Evolutionary conservation across 2,888 invertebrate species (phyloP).

Genomic region (Ormyrus thymus): DNA sequence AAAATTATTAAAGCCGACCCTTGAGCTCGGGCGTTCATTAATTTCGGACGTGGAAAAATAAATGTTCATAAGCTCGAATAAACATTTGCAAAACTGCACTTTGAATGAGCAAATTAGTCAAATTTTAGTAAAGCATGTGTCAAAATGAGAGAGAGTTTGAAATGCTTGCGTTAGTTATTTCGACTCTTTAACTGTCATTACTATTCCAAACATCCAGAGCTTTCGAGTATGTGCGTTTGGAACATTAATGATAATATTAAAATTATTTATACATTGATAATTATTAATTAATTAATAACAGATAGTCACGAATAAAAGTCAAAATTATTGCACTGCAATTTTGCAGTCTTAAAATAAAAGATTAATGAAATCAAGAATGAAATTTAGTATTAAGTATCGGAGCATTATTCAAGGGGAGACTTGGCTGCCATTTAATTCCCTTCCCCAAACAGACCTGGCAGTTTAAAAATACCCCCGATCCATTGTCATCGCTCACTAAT

Average conservation of each 20-base stretch:
- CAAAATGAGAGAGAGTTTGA: constrained; percentile 4
- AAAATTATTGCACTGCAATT: too few species aligned
- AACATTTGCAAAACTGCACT: constrained; percentile 6
- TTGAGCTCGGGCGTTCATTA: too few species aligned
- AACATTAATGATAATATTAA: too few species aligned
- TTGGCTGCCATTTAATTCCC: not conserved
- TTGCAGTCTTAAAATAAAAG: too few species aligned
- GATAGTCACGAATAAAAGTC: too few species aligned
- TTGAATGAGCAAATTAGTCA: constrained; percentile 35
- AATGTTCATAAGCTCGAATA: not conserved
- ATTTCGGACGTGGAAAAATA: too few species aligned
- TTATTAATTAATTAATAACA: too few species aligned
- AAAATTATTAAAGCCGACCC: too few species aligned
- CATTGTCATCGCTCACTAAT: constrained; percentile 26
- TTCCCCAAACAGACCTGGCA: not conserved
- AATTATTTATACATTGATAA: too few species aligned
- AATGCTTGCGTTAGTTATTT: constrained; percentile 16
- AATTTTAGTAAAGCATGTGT: constrained; percentile 40
- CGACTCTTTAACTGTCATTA: constrained; percentile 12
- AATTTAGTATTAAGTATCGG: too few species aligned
- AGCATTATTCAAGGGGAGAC: too few species aligned
- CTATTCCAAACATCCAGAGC: not conserved
- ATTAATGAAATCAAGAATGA: too few species aligned
- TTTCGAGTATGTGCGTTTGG: not conserved
- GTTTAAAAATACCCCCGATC: constrained; percentile 5